Evolutionary conservation across 2,888 invertebrate species (phyloP).

Genomic region (Fragum fragum): DNA sequence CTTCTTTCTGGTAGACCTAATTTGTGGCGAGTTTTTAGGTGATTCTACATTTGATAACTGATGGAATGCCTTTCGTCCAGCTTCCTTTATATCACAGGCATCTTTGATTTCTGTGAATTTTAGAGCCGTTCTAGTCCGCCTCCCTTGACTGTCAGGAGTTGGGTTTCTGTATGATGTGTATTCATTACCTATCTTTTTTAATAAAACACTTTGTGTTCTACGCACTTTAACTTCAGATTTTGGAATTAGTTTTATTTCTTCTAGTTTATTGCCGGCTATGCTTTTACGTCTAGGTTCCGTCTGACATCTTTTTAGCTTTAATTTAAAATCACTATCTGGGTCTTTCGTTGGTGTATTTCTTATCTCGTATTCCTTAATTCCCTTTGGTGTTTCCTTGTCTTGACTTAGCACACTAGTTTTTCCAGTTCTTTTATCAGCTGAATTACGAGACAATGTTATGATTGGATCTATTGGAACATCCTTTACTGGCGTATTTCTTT

Average conservation of each 20-base stretch:
- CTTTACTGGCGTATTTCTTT: slow-evolving; percentile 41
- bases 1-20: slow-evolving; percentile 48
- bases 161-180: slow-evolving; percentile 71
- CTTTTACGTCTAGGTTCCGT: slow-evolving; percentile 70
- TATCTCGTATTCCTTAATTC: neutral
- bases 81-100: slow-evolving; percentile 29
- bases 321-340: slow-evolving; percentile 14
- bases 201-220: slow-evolving; percentile 63
- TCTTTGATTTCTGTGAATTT: slow-evolving; percentile 58
- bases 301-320: slow-evolving; percentile 57
- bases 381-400: neutral
- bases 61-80: slow-evolving; percentile 45
- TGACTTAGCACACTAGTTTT: neutral
- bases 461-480: slow-evolving; percentile 1
- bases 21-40: slow-evolving; percentile 37
- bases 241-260: slow-evolving; percentile 14
- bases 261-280: slow-evolving; percentile 43
- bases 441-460: neutral
- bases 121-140: slow-evolving; percentile 59
- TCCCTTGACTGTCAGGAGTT: slow-evolving; percentile 69
- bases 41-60: slow-evolving; percentile 47
- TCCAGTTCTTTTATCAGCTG: neutral
- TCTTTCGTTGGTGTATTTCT: slow-evolving; percentile 7
- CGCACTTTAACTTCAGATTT: slow-evolving; percentile 56
- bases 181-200: slow-evolving; percentile 62